A percentile compares a stretch with the other conserved stretches of the same genome.
These are phyloP conservation scores for Salpingus planirostris DNA, from an alignment of 2,888 invertebrate genomes.

Conservation along the genomic window DNA sequence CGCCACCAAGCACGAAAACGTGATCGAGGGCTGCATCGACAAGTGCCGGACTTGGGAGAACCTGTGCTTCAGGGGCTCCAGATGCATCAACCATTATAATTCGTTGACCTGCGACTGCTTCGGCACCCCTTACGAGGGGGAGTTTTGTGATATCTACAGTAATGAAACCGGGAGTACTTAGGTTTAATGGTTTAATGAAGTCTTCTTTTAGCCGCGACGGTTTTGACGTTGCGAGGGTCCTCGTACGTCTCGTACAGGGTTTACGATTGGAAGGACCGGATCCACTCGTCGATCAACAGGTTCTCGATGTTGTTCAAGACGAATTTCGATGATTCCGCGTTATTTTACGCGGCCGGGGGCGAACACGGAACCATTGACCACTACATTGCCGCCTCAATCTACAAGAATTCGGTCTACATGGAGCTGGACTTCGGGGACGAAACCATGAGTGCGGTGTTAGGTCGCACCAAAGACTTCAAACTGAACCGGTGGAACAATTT, in stretches of 20 bases:
- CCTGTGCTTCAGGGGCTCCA: slow-evolving; percentile 78
- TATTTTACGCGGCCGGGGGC: slow-evolving; percentile 90
- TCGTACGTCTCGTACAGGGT: slow-evolving; percentile 89
- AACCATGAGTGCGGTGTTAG: slow-evolving; percentile 56
- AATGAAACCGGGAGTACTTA: slow-evolving; percentile 33
- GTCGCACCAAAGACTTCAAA: slow-evolving; percentile 61
- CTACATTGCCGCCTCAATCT: slow-evolving; percentile 81
- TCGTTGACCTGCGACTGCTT: slow-evolving; percentile 88
- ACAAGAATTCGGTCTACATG: slow-evolving; percentile 73
- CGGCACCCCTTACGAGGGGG: slow-evolving; percentile 84
- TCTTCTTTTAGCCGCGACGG: slow-evolving; percentile 64
- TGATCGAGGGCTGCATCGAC: slow-evolving; percentile 80
- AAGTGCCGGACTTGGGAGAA: slow-evolving; percentile 74
- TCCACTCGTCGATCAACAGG: slow-evolving; percentile 77
- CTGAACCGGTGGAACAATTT: slow-evolving; percentile 73
- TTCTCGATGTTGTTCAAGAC: slow-evolving; percentile 89
- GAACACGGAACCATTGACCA: slow-evolving; percentile 73
- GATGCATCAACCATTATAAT: slow-evolving; percentile 87
- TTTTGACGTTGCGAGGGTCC: slow-evolving; percentile 79
- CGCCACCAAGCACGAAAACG: slow-evolving; percentile 82
- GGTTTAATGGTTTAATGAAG: background rate
- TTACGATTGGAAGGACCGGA: slow-evolving; percentile 86
- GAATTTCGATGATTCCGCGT: slow-evolving; percentile 79
- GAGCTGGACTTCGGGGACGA: slow-evolving; percentile 83
- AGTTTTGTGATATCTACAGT: slow-evolving; percentile 87